Base-by-base conservation (phyloP, 2,113 vertebrate species). In the Hemichromis elongatus region DNA sequence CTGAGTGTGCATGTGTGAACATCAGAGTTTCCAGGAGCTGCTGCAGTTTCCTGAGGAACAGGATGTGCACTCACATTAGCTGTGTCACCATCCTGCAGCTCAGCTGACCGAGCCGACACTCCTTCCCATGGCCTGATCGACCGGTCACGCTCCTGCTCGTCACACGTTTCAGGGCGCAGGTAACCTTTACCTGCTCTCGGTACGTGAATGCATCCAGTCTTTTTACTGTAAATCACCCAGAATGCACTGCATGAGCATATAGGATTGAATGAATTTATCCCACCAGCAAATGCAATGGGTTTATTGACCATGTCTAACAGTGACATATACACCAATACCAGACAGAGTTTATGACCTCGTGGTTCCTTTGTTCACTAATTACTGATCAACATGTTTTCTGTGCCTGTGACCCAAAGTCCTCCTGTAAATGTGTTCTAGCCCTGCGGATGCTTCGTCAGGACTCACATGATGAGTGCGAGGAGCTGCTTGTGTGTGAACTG, bases 1-100 rank as follows among this genome's bases (percentile, higher is more conserved):
- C 89, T 93, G 92, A 91, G 54, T 63, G 55, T 50, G 85, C 83
- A 21, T 2, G 19, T 47, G 26, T 11, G 21, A 10, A 45, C 26
- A n/a, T 59, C 63, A 40, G 45, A 45, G 79, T 89, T 80, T 84
- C 80, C 78, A 79, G 21, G 28, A 47, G 18, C 52, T 63, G 9
- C 52, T 70, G 61, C 50, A 19, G 84, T 50, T 92, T 94, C 90
- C 93, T 88, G 81, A 82, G 47, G 47, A 91, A 90, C 82, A 82
- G 19, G 10, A 75, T 19, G 89, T 84, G 91, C 88, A 54, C 90
- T 86, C 55, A 30, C 42, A 75, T 47, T 3, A 30, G 12, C 37
- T 2, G 53, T 81, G 86, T 83, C 63, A 19, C 57, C 84, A 75
- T 84, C 35, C 85, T 80, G 86, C 56, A 24, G 79, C 54, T 93